Evolutionary conservation across 2,113 vertebrate genomes (phyloP).

Genomic region (cat (Felis catus)): DNA sequence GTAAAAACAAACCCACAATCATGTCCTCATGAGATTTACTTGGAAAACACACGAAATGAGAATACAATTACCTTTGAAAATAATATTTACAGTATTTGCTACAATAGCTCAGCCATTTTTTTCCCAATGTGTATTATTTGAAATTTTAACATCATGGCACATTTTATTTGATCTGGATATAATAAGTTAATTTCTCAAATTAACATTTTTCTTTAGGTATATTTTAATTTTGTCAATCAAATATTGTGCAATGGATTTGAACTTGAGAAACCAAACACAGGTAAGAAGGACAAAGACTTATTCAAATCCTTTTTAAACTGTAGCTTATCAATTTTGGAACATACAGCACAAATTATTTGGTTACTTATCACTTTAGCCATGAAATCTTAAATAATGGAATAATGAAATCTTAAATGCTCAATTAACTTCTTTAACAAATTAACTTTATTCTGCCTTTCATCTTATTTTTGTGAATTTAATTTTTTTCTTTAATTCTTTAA

Average conservation of each 20-base stretch:
- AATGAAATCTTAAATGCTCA: background rate
- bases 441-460: background rate
- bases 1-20: background rate
- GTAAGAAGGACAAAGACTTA: background rate
- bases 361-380: background rate
- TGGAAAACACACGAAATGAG: background rate
- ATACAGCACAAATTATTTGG: background rate
- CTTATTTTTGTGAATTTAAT: background rate
- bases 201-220: background rate
- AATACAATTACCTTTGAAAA: background rate
- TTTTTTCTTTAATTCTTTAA: background rate
- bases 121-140: background rate
- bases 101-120: background rate
- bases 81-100: background rate
- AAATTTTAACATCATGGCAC: background rate
- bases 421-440: background rate
- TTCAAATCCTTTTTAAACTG: background rate
- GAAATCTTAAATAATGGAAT: background rate
- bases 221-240: background rate
- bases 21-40: background rate
- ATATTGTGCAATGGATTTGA: background rate
- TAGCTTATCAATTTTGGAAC: background rate
- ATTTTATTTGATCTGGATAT: conserved; percentile 7
- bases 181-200: background rate
- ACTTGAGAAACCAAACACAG: background rate